phyloP scores from a whole-genome alignment of 2,797 vertebrate genomes.

The Lepilemur septentrionalis region DNA sequence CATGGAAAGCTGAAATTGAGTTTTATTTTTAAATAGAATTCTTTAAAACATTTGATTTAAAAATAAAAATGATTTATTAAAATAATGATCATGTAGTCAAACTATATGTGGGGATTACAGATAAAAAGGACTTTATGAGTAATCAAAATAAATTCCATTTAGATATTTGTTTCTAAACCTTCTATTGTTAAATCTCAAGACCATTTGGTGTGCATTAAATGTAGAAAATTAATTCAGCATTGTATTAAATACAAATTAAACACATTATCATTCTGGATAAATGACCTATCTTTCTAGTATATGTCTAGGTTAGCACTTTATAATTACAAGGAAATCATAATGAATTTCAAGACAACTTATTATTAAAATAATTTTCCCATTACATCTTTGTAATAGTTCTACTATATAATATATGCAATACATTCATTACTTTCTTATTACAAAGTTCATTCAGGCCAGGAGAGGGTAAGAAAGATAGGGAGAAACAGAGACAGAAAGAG shows the following conservation, averaged over 20 bases:
- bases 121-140: background rate
- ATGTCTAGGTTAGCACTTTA: conserved; percentile 21
- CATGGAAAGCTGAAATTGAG: background rate
- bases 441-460: background rate
- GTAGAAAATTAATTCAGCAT: background rate
- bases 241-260: conserved; percentile 44
- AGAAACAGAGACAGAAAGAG: background rate
- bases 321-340: background rate
- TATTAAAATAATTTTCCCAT: conserved; percentile 6
- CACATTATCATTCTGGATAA: background rate
- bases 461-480: background rate
- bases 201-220: background rate
- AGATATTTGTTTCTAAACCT: background rate
- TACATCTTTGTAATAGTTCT: background rate
- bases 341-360: background rate
- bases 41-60: background rate
- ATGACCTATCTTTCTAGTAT: background rate
- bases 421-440: background rate
- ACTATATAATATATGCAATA: background rate
- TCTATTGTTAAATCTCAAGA: conserved; percentile 1
- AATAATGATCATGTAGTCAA: background rate
- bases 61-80: background rate
- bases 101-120: background rate
- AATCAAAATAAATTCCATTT: background rate
- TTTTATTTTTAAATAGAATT: conserved; percentile 18